phyloP scores from a whole-genome alignment of 2,888 invertebrate species.

The Ectropis crepuscularia region DNA sequence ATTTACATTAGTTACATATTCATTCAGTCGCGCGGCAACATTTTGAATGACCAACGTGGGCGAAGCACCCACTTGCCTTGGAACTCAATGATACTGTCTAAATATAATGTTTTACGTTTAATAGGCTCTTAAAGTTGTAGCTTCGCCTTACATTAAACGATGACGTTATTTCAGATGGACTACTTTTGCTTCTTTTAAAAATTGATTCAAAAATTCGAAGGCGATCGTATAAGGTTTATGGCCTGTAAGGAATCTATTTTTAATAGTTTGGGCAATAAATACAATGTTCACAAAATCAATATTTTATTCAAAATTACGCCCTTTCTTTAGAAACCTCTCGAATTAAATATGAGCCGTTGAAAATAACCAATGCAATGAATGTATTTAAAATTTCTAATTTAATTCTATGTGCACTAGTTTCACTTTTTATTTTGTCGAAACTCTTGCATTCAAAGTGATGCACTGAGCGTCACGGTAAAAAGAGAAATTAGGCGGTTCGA shows the following conservation, averaged over 20 bases:
- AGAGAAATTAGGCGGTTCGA: conserved; percentile 66
- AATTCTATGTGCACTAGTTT: conserved; percentile 1
- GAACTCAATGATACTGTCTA: conserved; percentile 9
- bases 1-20: conserved; percentile 10
- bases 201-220: too few species aligned
- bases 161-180: too few species aligned
- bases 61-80: conserved; percentile 55
- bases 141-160: too few species aligned
- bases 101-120: not conserved
- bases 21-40: conserved; percentile 8
- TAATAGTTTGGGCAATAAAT: too few species aligned
- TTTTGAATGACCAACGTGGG: conserved; percentile 48
- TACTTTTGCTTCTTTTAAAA: too few species aligned
- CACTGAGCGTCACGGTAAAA: conserved; percentile 53
- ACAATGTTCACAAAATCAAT: too few species aligned
- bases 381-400: not conserved
- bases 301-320: too few species aligned
- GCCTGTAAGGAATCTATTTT: too few species aligned
- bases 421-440: conserved; percentile 15
- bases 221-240: too few species aligned
- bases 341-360: not conserved
- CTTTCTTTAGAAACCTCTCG: not conserved
- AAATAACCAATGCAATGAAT: not conserved
- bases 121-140: too few species aligned
- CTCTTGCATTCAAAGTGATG: conserved; percentile 40